A percentile compares a stretch with the other conserved stretches of the same genome.
These are phyloP conservation scores for Oligia fasciuncula DNA, from an alignment of 2,888 invertebrate genomes.

Conservation along the genomic window DNA sequence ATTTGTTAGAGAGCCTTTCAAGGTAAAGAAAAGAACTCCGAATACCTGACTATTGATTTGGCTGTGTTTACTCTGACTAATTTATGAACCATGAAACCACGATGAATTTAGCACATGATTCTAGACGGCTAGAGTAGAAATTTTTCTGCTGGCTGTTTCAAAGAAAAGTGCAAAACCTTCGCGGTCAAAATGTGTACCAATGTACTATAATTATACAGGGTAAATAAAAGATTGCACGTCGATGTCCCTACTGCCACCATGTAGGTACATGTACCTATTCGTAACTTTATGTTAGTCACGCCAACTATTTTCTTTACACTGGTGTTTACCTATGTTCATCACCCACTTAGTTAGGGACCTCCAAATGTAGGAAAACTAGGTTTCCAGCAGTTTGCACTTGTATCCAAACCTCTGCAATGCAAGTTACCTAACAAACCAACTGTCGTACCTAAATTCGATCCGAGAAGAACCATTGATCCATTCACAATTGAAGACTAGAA, in stretches of 20 bases:
- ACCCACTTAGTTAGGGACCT: background rate
- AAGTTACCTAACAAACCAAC: background rate
- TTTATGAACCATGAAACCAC: background rate
- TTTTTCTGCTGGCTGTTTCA: too few species aligned
- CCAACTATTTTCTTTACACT: background rate
- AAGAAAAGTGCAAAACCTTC: too few species aligned
- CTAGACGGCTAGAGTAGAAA: too few species aligned
- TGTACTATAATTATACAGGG: too few species aligned
- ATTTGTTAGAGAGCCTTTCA: slow-evolving; percentile 90
- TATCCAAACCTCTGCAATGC: background rate
- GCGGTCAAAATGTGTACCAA: too few species aligned
- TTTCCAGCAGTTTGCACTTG: background rate
- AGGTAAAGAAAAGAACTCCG: slow-evolving; percentile 75
- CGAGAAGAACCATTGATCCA: background rate
- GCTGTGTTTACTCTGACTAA: background rate
- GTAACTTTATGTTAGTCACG: background rate
- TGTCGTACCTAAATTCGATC: background rate
- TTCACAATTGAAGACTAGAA: background rate
- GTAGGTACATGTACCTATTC: background rate
- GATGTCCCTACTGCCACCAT: too few species aligned
- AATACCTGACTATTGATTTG: background rate
- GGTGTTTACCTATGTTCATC: background rate
- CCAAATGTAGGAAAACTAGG: background rate
- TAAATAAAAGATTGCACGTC: too few species aligned
- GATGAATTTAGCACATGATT: too few species aligned